Base-by-base conservation (phyloP, 2,113 vertebrate species). In the Athene noctua region DNA sequence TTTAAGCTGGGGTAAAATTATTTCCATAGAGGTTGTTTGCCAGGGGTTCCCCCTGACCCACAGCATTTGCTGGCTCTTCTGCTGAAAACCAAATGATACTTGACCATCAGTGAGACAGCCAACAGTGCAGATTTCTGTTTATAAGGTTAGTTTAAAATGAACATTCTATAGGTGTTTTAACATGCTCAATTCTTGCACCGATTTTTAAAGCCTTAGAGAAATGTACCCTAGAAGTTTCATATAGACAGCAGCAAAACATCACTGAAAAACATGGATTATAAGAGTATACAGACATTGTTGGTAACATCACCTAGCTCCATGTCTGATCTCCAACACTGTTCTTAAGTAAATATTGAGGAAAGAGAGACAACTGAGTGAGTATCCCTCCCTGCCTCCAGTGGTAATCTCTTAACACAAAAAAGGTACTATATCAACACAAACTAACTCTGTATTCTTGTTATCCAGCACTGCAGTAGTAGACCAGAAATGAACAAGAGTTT, bases 131-230 rank as follows among this genome's bases (percentile, higher is more conserved):
- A 63, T 27, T 44, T 79, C 47, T 59, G 25, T 47, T 86, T 38
- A 80, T 26, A 80, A 88, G 11, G 36, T 89, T 55, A 42, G 10
- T 18, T 54, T 44, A 68, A 88, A 88, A 87, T 49, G 32, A 58
- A 44, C 20, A 72, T 80, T 80, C 54, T 57, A 9, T 13, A 59
- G 19, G 27, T 19, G 26, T 70, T 86, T 34, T 46, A 78, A 58
- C 0, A 0, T 63, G 32, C 10, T 15, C 20, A 44, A 9, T 36
- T 84, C 49, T 51, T 89, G 47, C n/a, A 30, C 3, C 17, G 19
- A 49, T 52, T 92, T 93, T 90, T 86, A 82, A 92, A 93, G n/a
- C 34, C 34, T 61, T 61, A 52, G 46, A 90, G 66, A 88, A 90
- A 71, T 3, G 29, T 6, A 44, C 8, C 10, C 17, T 18, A 55